Evolutionary conservation across 2,888 invertebrate genomes (phyloP).

Genomic region (Slavum lentiscoides): DNA sequence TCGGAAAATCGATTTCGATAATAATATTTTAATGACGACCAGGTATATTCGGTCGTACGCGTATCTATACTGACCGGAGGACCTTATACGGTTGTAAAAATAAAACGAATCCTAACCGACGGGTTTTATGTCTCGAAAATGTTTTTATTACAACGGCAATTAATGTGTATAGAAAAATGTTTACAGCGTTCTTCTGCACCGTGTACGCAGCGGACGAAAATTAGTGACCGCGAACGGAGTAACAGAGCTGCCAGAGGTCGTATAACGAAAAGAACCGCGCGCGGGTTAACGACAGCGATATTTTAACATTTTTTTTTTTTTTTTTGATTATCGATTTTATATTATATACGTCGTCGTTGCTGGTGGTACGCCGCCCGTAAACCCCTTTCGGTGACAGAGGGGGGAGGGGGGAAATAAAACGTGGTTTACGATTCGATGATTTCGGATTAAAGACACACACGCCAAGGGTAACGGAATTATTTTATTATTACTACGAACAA

Average conservation of each 20-base stretch:
- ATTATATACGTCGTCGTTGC: not conserved
- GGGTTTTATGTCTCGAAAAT: constrained; percentile 38
- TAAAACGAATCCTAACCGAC: not conserved
- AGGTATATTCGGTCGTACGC: not conserved
- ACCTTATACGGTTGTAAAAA: constrained; percentile 22
- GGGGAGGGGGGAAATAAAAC: not conserved
- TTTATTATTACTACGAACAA: not conserved
- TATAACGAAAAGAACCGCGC: constrained; percentile 21
- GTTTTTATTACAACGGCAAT: constrained; percentile 45
- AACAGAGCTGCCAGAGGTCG: not conserved
- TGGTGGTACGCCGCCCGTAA: not conserved
- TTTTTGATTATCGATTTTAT: constrained; percentile 39
- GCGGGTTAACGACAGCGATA: constrained; percentile 1
- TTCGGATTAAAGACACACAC: not conserved
- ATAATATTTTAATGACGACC: too few relatives aligned
- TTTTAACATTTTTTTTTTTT: not conserved
- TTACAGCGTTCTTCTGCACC: not conserved
- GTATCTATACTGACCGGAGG: not conserved
- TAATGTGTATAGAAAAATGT: constrained; percentile 22
- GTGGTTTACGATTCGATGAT: constrained; percentile 29
- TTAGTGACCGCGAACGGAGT: not conserved
- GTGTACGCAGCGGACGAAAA: constrained; percentile 6
- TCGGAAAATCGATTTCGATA: too few relatives aligned
- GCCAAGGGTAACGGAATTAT: not conserved
- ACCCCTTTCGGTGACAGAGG: not conserved